A percentile compares a stretch with the other conserved stretches of the same genome.
These are phyloP conservation scores for Brassicogethes aeneus DNA, from an alignment of 2,888 invertebrate genomes.

Conservation along the genomic window DNA sequence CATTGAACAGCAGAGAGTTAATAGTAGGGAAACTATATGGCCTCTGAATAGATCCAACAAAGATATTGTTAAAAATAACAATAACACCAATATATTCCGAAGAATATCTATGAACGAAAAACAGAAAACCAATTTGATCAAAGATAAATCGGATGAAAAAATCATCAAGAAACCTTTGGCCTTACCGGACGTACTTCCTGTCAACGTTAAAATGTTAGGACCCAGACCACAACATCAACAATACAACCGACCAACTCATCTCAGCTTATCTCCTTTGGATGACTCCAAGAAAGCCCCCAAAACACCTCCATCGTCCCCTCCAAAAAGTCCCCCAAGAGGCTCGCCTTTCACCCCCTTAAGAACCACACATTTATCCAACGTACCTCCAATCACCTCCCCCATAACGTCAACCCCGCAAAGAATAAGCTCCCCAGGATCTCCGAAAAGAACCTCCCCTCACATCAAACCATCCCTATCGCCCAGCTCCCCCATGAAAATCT, in stretches of 20 bases:
- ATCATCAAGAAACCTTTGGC: conserved; percentile 34
- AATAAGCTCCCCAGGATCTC: conserved; percentile 27
- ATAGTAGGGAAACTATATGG: conserved; percentile 32
- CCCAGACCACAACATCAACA: conserved; percentile 32
- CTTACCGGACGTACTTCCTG: conserved; percentile 48
- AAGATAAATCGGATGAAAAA: conserved; percentile 28
- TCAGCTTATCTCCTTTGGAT: conserved; percentile 26
- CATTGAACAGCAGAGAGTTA: conserved; percentile 25
- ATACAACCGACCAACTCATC: conserved; percentile 29
- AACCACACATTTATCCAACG: conserved; percentile 27
- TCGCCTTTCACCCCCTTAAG: conserved; percentile 33
- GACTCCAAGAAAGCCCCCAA: conserved; percentile 13
- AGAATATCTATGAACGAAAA: conserved; percentile 36
- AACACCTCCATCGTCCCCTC: conserved; percentile 24
- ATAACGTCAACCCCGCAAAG: conserved; percentile 3
- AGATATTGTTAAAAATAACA: conserved; percentile 25
- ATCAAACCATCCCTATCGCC: conserved; percentile 32
- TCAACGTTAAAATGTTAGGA: conserved; percentile 42
- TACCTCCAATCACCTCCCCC: conserved; percentile 17
- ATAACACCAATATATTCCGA: conserved; percentile 30
- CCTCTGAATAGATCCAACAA: conserved; percentile 23
- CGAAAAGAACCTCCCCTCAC: conserved; percentile 31
- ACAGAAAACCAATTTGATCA: conserved; percentile 21
- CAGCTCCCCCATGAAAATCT: conserved; percentile 31
- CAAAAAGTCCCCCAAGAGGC: conserved; percentile 29